A percentile compares a stretch with the other conserved stretches of the same genome.
Conservation (phyloP, 2,888 invertebrate species). For the Synanthedon myopaeformis region DNA sequence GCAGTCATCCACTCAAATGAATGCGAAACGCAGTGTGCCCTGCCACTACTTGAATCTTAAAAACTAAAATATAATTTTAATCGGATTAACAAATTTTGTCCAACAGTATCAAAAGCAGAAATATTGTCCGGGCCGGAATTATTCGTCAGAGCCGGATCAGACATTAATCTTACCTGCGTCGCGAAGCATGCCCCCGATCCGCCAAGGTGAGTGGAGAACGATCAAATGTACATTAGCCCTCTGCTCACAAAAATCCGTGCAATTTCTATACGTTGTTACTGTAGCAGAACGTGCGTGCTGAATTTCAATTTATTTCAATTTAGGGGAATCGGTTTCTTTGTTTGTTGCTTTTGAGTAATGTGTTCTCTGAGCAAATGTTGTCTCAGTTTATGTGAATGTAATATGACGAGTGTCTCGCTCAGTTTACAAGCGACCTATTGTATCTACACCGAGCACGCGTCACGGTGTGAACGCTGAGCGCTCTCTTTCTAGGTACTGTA, state of each 20-base stretch:
- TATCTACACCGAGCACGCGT: background rate
- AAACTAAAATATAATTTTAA: constrained; percentile 12
- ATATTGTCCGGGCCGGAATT: constrained; percentile 87
- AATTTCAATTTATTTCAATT: constrained; percentile 14
- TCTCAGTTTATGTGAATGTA: constrained; percentile 22
- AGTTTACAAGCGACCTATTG: background rate
- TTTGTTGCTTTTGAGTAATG: constrained; percentile 3
- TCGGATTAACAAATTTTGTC: background rate
- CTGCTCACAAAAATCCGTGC: constrained; percentile 13
- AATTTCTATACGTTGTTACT: background rate
- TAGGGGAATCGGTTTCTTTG: constrained; percentile 6
- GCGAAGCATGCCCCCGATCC: constrained; percentile 86
- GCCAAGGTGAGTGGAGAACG: constrained; percentile 73
- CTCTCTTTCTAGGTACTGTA: constrained; percentile 18
- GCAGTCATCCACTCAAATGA: no score
- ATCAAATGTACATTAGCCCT: background rate
- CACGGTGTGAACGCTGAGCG: constrained; percentile 1
- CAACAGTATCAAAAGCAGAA: constrained; percentile 87
- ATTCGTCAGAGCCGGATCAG: constrained; percentile 89
- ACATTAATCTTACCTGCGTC: constrained; percentile 91
- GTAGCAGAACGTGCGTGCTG: constrained; percentile 9
- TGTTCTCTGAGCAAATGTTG: constrained; percentile 9
- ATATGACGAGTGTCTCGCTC: constrained; percentile 27
- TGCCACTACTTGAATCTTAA: no score
- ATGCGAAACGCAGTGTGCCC: no score